Base-by-base conservation (phyloP, 2,113 vertebrate genomes). In the Arothron firmamentum region DNA sequence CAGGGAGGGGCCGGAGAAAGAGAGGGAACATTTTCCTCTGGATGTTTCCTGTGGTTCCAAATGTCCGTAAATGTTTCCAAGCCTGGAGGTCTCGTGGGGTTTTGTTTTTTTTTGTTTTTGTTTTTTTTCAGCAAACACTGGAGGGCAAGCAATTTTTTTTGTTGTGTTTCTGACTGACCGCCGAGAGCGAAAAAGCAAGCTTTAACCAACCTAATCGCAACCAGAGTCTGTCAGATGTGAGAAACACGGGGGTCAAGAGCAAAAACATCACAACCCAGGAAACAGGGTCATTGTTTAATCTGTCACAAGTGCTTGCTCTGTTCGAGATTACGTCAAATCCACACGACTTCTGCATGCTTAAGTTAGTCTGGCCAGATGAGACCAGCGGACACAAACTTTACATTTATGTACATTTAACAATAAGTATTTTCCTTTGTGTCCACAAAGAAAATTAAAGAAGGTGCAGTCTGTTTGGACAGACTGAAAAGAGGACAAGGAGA, bases 11-110 rank as follows among this genome's bases (percentile, higher is more conserved):
- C 34, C 19, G 15, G 18, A 34, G 67, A 23, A 34, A 50, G 60
- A 67, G 57, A 56, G 75, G 41, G 62, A 55, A 45, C 25, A 19
- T 70, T 85, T 79, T 82, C 73, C 70, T 83, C 67, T 79, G 51
- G 62, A 75, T 71, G 65, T 81, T 89, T 89, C 86, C 78, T 87
- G 80, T 67, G 79, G 72, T 73, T 82, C 56, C 15, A 63, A 70
- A 54, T 21, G 62, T 81, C 79, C 65, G 55, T 80, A 88, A 88
- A 90, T 38, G 66, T 70, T 86, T 88, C 82, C 85, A 88, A 87
- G 70, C 77, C 72, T 74, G 65, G 34, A 70, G 74, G 72, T 86
- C 78, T 78, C 81, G 6, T 68, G 19, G 59, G 68, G 68, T 42
- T 4, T 62, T 71, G 8, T 75, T 69, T 31, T 38, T 70, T 71